Base-by-base conservation (phyloP, 2,113 vertebrate species). In the Ranitomeya imitator region DNA sequence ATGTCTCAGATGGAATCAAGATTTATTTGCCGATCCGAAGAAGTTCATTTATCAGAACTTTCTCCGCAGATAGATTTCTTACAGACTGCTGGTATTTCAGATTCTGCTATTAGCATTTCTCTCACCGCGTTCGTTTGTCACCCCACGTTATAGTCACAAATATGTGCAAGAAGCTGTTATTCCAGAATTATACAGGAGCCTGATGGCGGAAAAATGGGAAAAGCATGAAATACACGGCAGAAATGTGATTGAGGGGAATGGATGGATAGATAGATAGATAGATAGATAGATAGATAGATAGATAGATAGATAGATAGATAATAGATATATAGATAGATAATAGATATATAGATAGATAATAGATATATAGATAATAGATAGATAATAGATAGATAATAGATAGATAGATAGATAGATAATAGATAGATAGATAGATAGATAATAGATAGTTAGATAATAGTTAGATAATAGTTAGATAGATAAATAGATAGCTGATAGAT, bases 31-130 rank as follows among this genome's bases (percentile, higher is more conserved):
- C 15, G 23, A 54, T 51, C 45, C 59, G 18, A 55, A 65, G 60
- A 67, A 10, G 85, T 79, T 79, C 80, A 65, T 86, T 79, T 52
- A 79, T 79, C 76, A 79, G 65, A 86, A 69, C n/a, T 65, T 55
- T 19, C 6, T 19, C 52, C 61, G 54, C 21, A 21, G 60, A 23
- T 14, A 80, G 65, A 67, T 79, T 79, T 86, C 85, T 79, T 54
- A 6, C 60, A 67, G 74, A 67, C 59, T 65, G 19, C 31, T 67
- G 76, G 61, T 77, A 79, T 79, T 86, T 78, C n/a, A 79, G 31
- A 79, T 16, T 37, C 21, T 23, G 6, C 45, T 12, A 61, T 51
- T 79, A 61, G 60, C 73, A 79, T 79, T 80, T 80, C 54, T 71
- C 21, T 67, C 77, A 57, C 77, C 15, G 18, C 79, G 60, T 54